Base-by-base conservation (phyloP, 2,113 vertebrate genomes). In the Sitta europaea region DNA sequence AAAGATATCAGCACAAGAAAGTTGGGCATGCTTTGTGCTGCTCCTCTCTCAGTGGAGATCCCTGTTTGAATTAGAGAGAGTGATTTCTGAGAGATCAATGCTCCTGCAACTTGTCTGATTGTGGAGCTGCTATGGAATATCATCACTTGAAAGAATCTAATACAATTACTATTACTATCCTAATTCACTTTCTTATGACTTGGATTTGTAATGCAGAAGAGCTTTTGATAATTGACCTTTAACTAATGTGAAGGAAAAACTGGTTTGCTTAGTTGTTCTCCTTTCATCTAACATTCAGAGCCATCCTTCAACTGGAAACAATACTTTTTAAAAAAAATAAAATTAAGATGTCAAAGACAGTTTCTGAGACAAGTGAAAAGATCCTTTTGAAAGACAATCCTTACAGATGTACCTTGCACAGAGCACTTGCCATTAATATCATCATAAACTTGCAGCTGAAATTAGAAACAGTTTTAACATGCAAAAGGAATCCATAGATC, bases 401-500 rank as follows among this genome's bases (percentile, higher is more conserved):
- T 91, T 91, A 76, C 47, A 90, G 73, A 80, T 48, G 87, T 62
- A 87, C 67, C 79, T 73, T 85, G 73, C 58, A 86, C 57, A 94
- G 82, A 93, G 88, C 71, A 79, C 24, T 75, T 90, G 71, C 76
- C 92, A 89, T 91, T 97, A 95, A 81, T 81, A 94, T 51, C 48
- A 80, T 68, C 76, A 70, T 53, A 93, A 96, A 93, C 61, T 75
- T 81, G 38, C 90, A 93, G 71, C 67, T 90, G 81, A 94, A 97
- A 94, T 95, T 90, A 78, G 92, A 80, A 95, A 76, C 28, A 88
- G 53, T 88, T 96, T 95, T 88, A 88, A 81, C 55, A 86, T 54
- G 83, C 86, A 86, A 83, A 90, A 92, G 68, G 77, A 90, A 92
- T 88, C 58, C 57, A 63, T 14, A 86, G 67, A 91, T 95, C 53